These are phyloP conservation scores for Poeciliopsis occidentalis DNA, from an alignment of 2,113 vertebrate genomes.

Conservation along the genomic window DNA sequence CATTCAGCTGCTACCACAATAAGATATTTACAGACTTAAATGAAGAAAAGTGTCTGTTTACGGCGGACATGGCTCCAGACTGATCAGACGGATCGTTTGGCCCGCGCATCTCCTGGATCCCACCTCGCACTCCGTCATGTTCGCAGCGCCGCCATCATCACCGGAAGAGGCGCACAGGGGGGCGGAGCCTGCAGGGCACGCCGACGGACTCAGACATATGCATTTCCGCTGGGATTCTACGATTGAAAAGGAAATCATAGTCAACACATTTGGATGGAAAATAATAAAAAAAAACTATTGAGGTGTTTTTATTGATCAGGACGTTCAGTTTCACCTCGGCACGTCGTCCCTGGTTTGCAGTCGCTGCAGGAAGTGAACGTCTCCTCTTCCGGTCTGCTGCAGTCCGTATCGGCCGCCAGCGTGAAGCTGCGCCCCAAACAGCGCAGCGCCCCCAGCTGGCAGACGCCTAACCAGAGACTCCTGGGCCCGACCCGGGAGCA, in stretches of 20 bases:
- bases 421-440: constrained; percentile 83
- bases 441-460: constrained; percentile 85
- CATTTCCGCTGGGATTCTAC: constrained; percentile 67
- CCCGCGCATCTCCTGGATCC: constrained; percentile 82
- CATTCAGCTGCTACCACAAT: not conserved
- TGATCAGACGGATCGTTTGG: constrained; percentile 74
- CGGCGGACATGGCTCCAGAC: constrained; percentile 76
- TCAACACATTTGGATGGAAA: no score
- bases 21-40: not conserved
- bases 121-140: constrained; percentile 85
- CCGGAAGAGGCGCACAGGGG: constrained; percentile 79
- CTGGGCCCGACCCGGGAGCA: constrained; percentile 79
- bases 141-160: constrained; percentile 30
- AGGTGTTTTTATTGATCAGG: no score
- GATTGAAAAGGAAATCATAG: not conserved
- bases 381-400: constrained; percentile 63
- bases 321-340: constrained; percentile 76
- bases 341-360: constrained; percentile 83
- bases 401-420: constrained; percentile 70
- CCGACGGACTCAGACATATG: constrained; percentile 73
- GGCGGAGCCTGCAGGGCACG: constrained; percentile 74
- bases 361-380: constrained; percentile 71
- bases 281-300: no score
- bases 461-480: constrained; percentile 77
- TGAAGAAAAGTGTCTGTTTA: not conserved